These are phyloP conservation scores for Mimas tiliae DNA, from an alignment of 2,888 invertebrate genomes.

Conservation along the genomic window DNA sequence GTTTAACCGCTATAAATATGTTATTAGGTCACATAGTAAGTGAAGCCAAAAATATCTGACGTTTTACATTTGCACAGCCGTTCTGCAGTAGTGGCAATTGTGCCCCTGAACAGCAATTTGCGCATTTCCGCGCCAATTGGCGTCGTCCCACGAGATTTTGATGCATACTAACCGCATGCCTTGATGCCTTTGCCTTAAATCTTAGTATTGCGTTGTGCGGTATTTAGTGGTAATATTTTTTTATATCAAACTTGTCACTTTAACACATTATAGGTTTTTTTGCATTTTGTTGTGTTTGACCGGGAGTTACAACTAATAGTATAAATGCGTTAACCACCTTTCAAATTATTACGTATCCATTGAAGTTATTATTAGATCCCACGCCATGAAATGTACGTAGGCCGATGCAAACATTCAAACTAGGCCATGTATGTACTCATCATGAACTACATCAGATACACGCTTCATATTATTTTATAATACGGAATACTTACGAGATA, in stretches of 20 bases:
- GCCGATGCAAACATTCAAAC: conserved; percentile 16
- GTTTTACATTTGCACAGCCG: conserved; percentile 50
- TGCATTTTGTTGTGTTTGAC: conserved; percentile 2
- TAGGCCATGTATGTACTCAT: conserved; percentile 24
- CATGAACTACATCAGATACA: not conserved
- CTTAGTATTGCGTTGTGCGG: conserved; percentile 6
- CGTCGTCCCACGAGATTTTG: conserved; percentile 62
- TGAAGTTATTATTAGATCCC: conserved; percentile 21
- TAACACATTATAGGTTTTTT: conserved; percentile 7
- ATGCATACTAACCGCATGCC: conserved; percentile 89
- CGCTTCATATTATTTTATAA: conserved; percentile 17
- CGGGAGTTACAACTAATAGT: not conserved
- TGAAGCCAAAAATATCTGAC: conserved; percentile 40
- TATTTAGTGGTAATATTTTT: conserved; percentile 10
- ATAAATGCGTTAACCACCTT: conserved; percentile 12
- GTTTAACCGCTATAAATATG: conserved; percentile 8
- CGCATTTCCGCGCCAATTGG: conserved; percentile 72
- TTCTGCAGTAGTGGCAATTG: conserved; percentile 51
- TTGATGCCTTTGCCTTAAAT: conserved; percentile 27
- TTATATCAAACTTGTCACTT: conserved; percentile 15
- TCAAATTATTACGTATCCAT: conserved; percentile 11
- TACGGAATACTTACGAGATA: not conserved
- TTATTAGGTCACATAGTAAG: conserved; percentile 19
- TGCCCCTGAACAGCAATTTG: conserved; percentile 67
- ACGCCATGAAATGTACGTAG: conserved; percentile 18